phyloP scores from a whole-genome alignment of 2,888 invertebrate species.

The Habroteleia sp. region DNA sequence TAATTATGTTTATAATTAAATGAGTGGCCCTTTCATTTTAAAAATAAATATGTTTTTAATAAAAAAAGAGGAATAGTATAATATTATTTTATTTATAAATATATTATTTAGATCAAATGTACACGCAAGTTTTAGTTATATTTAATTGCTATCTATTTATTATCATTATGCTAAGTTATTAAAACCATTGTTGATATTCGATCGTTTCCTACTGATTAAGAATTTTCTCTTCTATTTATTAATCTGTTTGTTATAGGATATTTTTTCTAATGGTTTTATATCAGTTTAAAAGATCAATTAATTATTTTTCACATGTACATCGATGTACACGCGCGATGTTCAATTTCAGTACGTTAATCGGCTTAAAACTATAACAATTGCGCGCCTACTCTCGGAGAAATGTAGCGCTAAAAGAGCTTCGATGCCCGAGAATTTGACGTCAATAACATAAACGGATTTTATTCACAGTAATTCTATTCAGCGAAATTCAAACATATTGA shows the following conservation, averaged over 20 bases:
- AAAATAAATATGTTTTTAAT: no score
- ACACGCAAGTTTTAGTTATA: no score
- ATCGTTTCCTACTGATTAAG: no score
- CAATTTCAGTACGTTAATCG: slow-evolving; percentile 39
- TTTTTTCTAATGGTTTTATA: slow-evolving; percentile 2
- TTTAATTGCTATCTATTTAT: no score
- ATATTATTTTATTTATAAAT: no score
- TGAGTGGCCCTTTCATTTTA: no score
- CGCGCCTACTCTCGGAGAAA: slow-evolving; percentile 19
- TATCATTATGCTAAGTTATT: no score
- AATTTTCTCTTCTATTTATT: no score
- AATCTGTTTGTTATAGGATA: background rate
- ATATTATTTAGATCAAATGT: no score
- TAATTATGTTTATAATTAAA: no score
- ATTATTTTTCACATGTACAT: slow-evolving; percentile 5
- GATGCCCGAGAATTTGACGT: slow-evolving; percentile 15
- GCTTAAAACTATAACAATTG: slow-evolving; percentile 46
- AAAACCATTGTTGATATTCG: no score
- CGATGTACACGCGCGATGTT: background rate
- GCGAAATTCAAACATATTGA: slow-evolving; percentile 37
- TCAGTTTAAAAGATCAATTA: slow-evolving; percentile 16
- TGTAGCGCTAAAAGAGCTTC: slow-evolving; percentile 16
- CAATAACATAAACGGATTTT: slow-evolving; percentile 45
- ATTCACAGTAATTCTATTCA: slow-evolving; percentile 41
- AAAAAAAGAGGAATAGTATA: no score